phyloP scores from a whole-genome alignment of 1,140 invertebrate species.

The Drosophila pachea region DNA sequence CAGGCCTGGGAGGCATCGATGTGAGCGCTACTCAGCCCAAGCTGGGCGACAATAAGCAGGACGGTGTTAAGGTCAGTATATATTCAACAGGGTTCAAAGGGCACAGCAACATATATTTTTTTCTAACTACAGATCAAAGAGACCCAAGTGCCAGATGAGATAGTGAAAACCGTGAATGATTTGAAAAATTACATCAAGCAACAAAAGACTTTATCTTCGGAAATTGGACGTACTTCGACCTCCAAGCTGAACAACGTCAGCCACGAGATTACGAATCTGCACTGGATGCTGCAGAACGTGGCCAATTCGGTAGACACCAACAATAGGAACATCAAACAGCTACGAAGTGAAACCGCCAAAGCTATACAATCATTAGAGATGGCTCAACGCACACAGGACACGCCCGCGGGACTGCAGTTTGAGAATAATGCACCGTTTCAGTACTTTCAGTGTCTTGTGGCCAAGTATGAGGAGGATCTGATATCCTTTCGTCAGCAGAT shows the following conservation, averaged over 20 bases:
- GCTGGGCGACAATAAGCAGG: slow-evolving; percentile 81
- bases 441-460: slow-evolving; percentile 86
- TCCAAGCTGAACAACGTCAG: slow-evolving; percentile 71
- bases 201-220: slow-evolving; percentile 89
- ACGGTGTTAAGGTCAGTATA: slow-evolving; percentile 79
- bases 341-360: slow-evolving; percentile 87
- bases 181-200: slow-evolving; percentile 90
- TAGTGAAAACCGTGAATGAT: slow-evolving; percentile 81
- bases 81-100: neutral
- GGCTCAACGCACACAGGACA: slow-evolving; percentile 88
- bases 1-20: slow-evolving; percentile 84
- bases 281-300: slow-evolving; percentile 79
- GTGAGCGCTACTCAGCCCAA: slow-evolving; percentile 81
- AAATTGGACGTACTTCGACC: slow-evolving; percentile 83
- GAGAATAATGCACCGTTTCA: slow-evolving; percentile 87
- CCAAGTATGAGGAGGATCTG: slow-evolving; percentile 86
- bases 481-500: slow-evolving; percentile 86
- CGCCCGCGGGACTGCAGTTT: slow-evolving; percentile 86
- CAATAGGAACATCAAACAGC: slow-evolving; percentile 83
- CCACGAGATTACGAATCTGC: slow-evolving; percentile 69
- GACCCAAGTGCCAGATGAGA: slow-evolving; percentile 86
- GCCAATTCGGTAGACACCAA: slow-evolving; percentile 83
- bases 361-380: slow-evolving; percentile 88
- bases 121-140: slow-evolving; percentile 81
- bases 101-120: neutral